Evolutionary conservation across 1,140 invertebrate species (phyloP).

Genomic region (Drosophila ambigua): DNA sequence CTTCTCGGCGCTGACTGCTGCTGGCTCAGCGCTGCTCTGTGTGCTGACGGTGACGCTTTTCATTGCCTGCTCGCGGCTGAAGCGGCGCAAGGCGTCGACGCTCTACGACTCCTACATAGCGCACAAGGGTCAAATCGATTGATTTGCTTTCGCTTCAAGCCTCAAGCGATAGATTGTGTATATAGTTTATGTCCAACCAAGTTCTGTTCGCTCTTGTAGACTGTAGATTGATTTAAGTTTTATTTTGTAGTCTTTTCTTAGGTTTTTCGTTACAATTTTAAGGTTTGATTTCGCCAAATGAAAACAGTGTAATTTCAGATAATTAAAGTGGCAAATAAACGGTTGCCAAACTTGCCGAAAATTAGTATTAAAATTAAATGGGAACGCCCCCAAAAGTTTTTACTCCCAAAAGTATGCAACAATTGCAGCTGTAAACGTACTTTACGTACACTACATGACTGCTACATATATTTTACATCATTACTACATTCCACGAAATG

Average conservation of each 20-base stretch:
- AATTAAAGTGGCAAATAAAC: too few relatives aligned
- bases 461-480: too few relatives aligned
- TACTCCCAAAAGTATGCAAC: too few relatives aligned
- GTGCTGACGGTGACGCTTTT: conserved; percentile 88
- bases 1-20: conserved; percentile 89
- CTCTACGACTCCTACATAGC: conserved; percentile 80
- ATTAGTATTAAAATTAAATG: too few relatives aligned
- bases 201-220: conserved; percentile 48
- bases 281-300: conserved; percentile 30
- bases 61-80: conserved; percentile 89
- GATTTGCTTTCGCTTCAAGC: conserved; percentile 25
- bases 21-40: conserved; percentile 88
- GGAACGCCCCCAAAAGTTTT: too few relatives aligned
- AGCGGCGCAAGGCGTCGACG: conserved; percentile 83
- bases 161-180: conserved; percentile 42
- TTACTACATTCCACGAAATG: too few relatives aligned
- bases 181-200: conserved; percentile 58
- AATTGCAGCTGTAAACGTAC: too few relatives aligned
- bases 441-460: too few relatives aligned
- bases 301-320: background rate
- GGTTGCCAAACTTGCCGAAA: too few relatives aligned
- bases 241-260: conserved; percentile 45
- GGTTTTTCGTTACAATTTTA: conserved; percentile 34
- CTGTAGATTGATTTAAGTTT: conserved; percentile 43
- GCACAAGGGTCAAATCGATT: conserved; percentile 83